A percentile compares a stretch with the other conserved stretches of the same genome.
phyloP scores from a whole-genome alignment of 2,797 vertebrate genomes.

The Odontamblyopus rebecca region DNA sequence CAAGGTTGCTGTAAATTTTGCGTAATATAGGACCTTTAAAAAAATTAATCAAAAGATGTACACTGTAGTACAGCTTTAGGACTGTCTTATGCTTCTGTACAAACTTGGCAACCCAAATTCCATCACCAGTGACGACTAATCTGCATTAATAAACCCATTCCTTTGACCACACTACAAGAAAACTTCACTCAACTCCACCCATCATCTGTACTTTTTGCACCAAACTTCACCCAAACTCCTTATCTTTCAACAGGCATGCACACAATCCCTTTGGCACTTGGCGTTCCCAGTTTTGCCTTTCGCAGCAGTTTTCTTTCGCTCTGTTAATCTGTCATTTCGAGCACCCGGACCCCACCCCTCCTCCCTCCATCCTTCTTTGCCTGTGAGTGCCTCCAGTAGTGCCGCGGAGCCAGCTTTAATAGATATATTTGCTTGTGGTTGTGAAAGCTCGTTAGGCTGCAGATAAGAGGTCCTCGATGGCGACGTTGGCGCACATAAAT shows the following conservation, averaged over 20 bases:
- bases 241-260: slow-evolving; percentile 16
- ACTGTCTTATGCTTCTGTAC: too few relatives aligned
- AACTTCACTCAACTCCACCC: not conserved
- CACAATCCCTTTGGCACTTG: slow-evolving; percentile 37
- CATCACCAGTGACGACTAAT: too few relatives aligned
- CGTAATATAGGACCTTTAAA: too few relatives aligned
- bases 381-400: slow-evolving; percentile 44
- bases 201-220: not conserved
- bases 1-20: too few relatives aligned
- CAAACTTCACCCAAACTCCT: slow-evolving; percentile 1
- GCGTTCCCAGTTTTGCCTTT: slow-evolving; percentile 55
- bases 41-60: too few relatives aligned
- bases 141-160: too few relatives aligned
- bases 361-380: slow-evolving; percentile 11
- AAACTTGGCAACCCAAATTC: too few relatives aligned
- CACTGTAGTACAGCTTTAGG: too few relatives aligned
- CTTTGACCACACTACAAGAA: too few relatives aligned
- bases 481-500: slow-evolving; percentile 52
- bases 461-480: slow-evolving; percentile 61
- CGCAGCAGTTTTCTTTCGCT: slow-evolving; percentile 58
- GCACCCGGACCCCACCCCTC: slow-evolving; percentile 15
- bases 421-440: slow-evolving; percentile 67
- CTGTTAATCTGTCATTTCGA: slow-evolving; percentile 63
- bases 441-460: slow-evolving; percentile 64
- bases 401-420: slow-evolving; percentile 53